Base-by-base conservation (phyloP, 2,888 invertebrate species). In the Parnassius mnemosyne region DNA sequence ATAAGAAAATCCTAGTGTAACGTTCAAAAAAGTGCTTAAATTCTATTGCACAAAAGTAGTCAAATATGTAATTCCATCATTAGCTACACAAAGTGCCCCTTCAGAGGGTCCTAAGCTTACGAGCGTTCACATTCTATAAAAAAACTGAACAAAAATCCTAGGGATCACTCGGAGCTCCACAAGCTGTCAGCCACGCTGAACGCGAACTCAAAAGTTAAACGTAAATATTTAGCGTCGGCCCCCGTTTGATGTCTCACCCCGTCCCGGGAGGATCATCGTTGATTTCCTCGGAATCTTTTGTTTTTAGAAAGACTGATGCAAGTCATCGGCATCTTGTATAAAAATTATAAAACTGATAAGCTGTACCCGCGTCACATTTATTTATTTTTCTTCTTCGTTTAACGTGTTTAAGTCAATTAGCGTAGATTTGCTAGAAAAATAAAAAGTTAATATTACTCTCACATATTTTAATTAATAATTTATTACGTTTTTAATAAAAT, bases 111-210 rank as follows among this genome's bases (percentile, higher is more conserved):
- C 12, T 13, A 10, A 44, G 12, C 57, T 57, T 16, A 42, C 42
- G 51, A 13, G 13, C 49, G 5, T 25, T 25, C 25, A 25, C 25
- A 25, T 3, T 25, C 60, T 11, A 60, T 54, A 54, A 60, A 60
- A 55, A 60, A 20, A 43, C 13, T 10, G n/a, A 49, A 25, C 20
- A 60, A 60, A 60, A 60, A 60, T 42, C 54, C 54, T 54, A 55
- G 25, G 59, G 59, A 47, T 53, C 52, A 13, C 50, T n/a, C 49
- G 60, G 9, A 50, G 25, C 43, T 55, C 20, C 54, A 43, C 54
- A 50, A 47, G 20, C 41, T 50, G 54, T 20, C 54, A 25, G 42
- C 20, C 60, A 50, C 10, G 13, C 9, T 41, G 52, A 49, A 49
- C 54, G 42, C 42, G 46, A n/a, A 50, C 50, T 25, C 25, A 20